Conservation (phyloP, 2,113 vertebrate genomes). For the Fukomys damarensis region DNA sequence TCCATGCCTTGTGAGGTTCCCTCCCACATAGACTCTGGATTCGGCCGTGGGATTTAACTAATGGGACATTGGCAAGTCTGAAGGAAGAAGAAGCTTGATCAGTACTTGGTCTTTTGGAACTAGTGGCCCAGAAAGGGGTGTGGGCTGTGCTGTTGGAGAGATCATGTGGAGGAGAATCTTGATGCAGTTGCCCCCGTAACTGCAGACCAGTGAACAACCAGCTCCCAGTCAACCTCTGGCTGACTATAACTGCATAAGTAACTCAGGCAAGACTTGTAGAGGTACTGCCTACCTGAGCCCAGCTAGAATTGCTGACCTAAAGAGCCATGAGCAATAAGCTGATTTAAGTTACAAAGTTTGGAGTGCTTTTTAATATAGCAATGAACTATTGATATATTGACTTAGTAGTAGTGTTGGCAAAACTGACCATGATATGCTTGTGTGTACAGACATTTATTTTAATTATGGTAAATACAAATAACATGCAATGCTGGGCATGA, state of each 20-base stretch:
- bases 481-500: too few relatives aligned
- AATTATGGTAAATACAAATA: too few relatives aligned
- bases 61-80: neutral
- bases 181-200: neutral
- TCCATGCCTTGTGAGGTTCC: neutral
- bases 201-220: neutral
- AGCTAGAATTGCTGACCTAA: neutral
- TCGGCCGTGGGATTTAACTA: neutral
- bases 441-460: too few relatives aligned
- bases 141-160: neutral
- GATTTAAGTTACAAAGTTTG: neutral
- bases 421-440: neutral
- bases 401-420: neutral
- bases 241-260: neutral
- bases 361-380: neutral
- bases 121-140: neutral
- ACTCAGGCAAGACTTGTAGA: neutral
- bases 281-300: too few relatives aligned
- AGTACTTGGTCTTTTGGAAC: neutral
- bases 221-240: neutral
- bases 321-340: neutral
- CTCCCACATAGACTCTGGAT: neutral
- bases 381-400: neutral
- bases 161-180: neutral
- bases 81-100: neutral